Evolutionary conservation across 2,113 vertebrate species (phyloP).

Genomic region (Telmatochromis sp.): DNA sequence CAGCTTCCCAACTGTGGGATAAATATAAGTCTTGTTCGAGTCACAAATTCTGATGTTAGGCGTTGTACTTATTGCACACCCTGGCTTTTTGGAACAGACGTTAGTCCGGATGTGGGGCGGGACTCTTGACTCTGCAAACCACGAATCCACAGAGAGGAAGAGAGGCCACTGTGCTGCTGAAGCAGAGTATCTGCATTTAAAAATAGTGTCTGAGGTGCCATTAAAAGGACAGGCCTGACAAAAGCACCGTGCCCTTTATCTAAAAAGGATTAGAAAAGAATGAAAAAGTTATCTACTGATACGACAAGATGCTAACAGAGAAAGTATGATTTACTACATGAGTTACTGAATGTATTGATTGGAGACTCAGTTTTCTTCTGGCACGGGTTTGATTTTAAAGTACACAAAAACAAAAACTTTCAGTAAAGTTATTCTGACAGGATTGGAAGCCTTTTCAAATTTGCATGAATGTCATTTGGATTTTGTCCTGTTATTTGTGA

Average conservation of each 20-base stretch:
- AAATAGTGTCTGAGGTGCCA: neutral
- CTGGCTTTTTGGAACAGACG: neutral
- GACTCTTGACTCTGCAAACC: conserved; percentile 1
- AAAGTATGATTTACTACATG: neutral
- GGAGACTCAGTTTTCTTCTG: neutral
- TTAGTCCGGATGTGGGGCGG: conserved; percentile 13
- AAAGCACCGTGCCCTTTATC: neutral
- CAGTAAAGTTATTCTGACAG: neutral
- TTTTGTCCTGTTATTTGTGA: neutral
- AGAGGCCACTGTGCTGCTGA: neutral
- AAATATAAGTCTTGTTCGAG: neutral
- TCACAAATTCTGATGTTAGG: neutral
- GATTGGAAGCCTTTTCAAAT: neutral
- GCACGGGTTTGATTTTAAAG: neutral
- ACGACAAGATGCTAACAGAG: neutral
- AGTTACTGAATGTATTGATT: neutral
- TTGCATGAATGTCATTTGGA: neutral
- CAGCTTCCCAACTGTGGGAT: neutral
- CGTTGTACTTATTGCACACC: neutral
- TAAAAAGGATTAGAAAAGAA: neutral
- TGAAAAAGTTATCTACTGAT: neutral
- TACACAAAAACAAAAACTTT: neutral
- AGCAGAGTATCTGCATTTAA: neutral
- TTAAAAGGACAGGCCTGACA: neutral
- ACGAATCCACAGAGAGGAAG: conserved; percentile 15